Evolutionary conservation across 2,888 invertebrate genomes (phyloP).

Genomic region (Xestoiulus laeticollis): DNA sequence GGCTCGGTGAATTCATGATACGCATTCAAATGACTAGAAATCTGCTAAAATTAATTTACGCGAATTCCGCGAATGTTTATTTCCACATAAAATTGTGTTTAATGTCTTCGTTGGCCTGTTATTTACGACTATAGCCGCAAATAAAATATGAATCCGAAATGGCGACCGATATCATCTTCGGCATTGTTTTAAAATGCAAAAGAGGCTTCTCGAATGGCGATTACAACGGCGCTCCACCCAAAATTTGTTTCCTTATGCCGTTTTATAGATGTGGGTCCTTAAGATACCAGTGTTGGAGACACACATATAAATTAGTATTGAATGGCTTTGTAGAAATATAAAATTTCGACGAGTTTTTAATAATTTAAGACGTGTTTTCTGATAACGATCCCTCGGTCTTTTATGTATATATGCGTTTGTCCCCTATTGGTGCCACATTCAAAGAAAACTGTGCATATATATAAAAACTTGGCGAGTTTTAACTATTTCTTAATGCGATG

Average conservation of each 20-base stretch:
- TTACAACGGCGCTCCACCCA: conserved; percentile 5
- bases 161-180: conserved; percentile 5
- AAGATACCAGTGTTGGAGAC: background rate
- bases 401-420: background rate
- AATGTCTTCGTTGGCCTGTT: conserved; percentile 2
- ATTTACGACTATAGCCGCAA: background rate
- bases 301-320: background rate
- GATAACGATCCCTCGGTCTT: background rate
- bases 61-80: conserved; percentile 16
- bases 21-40: conserved; percentile 14
- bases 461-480: background rate
- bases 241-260: background rate
- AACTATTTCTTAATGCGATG: background rate
- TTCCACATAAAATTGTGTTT: background rate
- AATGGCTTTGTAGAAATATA: background rate
- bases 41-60: conserved; percentile 21
- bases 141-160: background rate
- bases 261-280: conserved; percentile 1
- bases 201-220: background rate
- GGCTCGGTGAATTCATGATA: background rate
- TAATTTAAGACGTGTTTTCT: background rate
- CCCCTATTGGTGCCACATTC: background rate
- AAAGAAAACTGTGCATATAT: background rate
- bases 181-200: conserved; percentile 34
- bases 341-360: background rate